Evolutionary conservation across 2,888 invertebrate genomes (phyloP).

Genomic region (Pyralis farinalis): DNA sequence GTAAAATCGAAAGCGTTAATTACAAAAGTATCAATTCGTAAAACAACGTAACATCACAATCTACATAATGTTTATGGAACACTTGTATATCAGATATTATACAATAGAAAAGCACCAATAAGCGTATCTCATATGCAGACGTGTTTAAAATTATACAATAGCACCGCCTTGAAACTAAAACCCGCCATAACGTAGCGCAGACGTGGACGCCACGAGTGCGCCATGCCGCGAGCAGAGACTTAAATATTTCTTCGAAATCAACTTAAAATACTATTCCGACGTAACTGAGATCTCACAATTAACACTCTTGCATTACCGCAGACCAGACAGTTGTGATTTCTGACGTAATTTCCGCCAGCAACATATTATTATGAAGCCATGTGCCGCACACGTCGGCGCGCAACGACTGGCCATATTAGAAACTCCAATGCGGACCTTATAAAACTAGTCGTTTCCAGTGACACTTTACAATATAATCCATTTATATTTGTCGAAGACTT

Average conservation of each 20-base stretch:
- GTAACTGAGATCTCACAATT: slow-evolving; percentile 32
- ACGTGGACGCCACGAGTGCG: slow-evolving; percentile 73
- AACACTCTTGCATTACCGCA: slow-evolving; percentile 49
- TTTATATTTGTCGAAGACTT: slow-evolving; percentile 75
- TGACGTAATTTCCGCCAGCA: slow-evolving; percentile 64
- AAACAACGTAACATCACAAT: too few relatives aligned
- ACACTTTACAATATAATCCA: slow-evolving; percentile 80
- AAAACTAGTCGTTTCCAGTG: slow-evolving; percentile 49
- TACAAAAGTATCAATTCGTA: too few relatives aligned
- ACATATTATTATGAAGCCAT: slow-evolving; percentile 72
- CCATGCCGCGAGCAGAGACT: slow-evolving; percentile 37
- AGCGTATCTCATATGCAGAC: not conserved
- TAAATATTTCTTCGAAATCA: slow-evolving; percentile 21
- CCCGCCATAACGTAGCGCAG: slow-evolving; percentile 70
- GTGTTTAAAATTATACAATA: slow-evolving; percentile 7
- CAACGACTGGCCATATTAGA: slow-evolving; percentile 65
- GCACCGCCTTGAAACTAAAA: slow-evolving; percentile 38
- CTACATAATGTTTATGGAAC: slow-evolving; percentile 21
- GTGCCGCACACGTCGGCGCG: slow-evolving; percentile 76
- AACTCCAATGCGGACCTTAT: slow-evolving; percentile 77
- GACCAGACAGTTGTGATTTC: slow-evolving; percentile 40
- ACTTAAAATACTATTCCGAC: slow-evolving; percentile 20
- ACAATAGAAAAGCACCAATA: not conserved
- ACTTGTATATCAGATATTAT: not conserved
- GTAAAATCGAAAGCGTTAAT: slow-evolving; percentile 19